Conservation (phyloP, 2,113 vertebrate genomes). For the Nesoenas mayeri region DNA sequence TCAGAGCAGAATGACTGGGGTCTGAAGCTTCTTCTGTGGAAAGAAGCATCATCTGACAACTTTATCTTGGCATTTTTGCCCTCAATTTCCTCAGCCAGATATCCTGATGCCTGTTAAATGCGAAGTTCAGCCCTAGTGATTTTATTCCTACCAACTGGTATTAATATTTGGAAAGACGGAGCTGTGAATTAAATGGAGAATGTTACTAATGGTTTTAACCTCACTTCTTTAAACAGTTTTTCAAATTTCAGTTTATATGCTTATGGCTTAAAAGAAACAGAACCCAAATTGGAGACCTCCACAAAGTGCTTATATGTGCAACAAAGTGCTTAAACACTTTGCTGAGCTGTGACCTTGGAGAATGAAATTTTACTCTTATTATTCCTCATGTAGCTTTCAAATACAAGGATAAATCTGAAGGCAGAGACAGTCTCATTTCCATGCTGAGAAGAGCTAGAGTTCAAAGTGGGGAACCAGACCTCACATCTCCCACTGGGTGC, state of each 20-base stretch:
- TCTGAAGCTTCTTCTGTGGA: neutral
- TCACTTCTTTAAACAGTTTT: neutral
- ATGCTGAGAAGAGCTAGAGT: neutral
- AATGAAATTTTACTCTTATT: neutral
- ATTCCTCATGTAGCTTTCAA: neutral
- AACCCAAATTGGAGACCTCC: neutral
- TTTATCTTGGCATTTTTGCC: neutral
- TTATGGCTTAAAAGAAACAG: neutral
- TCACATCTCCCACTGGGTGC: neutral
- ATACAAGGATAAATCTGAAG: neutral
- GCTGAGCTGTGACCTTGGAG: neutral
- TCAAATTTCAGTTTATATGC: neutral
- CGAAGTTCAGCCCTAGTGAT: neutral
- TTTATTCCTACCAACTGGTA: neutral
- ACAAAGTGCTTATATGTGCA: neutral
- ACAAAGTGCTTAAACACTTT: neutral
- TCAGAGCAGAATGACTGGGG: neutral
- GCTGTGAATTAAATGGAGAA: neutral
- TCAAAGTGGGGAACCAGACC: neutral
- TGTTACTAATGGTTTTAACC: neutral
- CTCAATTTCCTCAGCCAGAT: accelerated
- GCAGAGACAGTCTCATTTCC: neutral
- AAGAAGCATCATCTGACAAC: neutral
- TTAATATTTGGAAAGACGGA: neutral
- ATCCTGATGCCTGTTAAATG: neutral